These are phyloP conservation scores for Morpho deidamia DNA, from an alignment of 2,888 invertebrate species.

Conservation along the genomic window DNA sequence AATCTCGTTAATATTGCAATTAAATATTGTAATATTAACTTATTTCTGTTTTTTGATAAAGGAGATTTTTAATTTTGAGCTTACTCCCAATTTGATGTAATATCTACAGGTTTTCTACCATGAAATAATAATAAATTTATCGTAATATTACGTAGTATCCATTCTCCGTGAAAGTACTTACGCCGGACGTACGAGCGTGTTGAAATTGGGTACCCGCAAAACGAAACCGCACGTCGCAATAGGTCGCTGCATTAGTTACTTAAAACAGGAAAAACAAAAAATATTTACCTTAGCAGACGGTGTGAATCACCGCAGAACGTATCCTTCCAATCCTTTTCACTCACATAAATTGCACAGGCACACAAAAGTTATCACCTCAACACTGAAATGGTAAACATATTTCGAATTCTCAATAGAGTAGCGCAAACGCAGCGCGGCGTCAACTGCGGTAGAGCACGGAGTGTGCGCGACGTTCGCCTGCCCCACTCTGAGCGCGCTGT, in stretches of 20 bases:
- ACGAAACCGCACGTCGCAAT: constrained; percentile 56
- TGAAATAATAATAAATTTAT: background rate
- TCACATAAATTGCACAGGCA: constrained; percentile 32
- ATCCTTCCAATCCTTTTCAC: constrained; percentile 45
- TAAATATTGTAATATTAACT: too few relatives aligned
- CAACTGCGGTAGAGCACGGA: constrained; percentile 53
- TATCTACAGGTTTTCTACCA: too few relatives aligned
- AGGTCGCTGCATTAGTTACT: constrained; percentile 38
- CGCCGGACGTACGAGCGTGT: constrained; percentile 56
- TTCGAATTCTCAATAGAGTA: constrained; percentile 35
- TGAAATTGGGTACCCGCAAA: constrained; percentile 57
- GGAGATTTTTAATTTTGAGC: too few relatives aligned
- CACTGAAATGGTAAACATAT: constrained; percentile 62
- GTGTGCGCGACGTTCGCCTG: constrained; percentile 35
- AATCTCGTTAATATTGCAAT: too few relatives aligned
- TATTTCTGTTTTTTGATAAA: too few relatives aligned
- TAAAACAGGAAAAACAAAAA: constrained; percentile 28
- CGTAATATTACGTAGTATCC: constrained; percentile 12
- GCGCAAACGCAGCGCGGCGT: constrained; percentile 57
- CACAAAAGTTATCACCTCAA: constrained; percentile 56
- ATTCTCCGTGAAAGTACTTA: constrained; percentile 32
- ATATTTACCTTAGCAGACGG: constrained; percentile 52
- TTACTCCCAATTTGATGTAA: too few relatives aligned
- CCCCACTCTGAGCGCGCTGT: constrained; percentile 58
- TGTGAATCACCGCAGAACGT: constrained; percentile 39